A percentile compares a stretch with the other conserved stretches of the same genome.
Evolutionary conservation across 1,140 invertebrate species (phyloP).

Genomic region (Dendroctonus valens): DNA sequence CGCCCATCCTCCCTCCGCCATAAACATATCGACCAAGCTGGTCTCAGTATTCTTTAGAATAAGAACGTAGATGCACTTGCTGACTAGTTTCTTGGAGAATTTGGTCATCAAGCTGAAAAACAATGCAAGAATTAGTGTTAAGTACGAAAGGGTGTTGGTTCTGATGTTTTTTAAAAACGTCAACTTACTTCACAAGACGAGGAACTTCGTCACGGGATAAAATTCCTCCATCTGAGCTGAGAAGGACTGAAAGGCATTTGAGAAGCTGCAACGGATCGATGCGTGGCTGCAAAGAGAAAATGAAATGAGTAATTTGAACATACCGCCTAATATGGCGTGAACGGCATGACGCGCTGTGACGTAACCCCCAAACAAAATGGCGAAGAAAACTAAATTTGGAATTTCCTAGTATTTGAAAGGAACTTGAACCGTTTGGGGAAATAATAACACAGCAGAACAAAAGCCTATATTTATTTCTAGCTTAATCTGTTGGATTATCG

Average conservation of each 20-base stretch:
- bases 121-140: slow-evolving; percentile 37
- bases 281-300: slow-evolving; percentile 70
- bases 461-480: no score
- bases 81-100: slow-evolving; percentile 92
- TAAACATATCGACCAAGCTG: slow-evolving; percentile 82
- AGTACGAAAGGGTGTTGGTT: background rate
- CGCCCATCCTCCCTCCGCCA: slow-evolving; percentile 87
- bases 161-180: background rate
- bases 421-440: no score
- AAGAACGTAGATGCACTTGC: slow-evolving; percentile 93
- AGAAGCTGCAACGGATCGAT: slow-evolving; percentile 87
- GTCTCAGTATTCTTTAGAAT: slow-evolving; percentile 87
- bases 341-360: no score
- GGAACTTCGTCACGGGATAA: slow-evolving; percentile 81
- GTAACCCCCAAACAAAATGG: no score
- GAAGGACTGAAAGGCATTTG: slow-evolving; percentile 79
- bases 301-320: no score
- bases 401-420: no score
- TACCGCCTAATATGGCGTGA: no score
- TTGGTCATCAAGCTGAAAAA: slow-evolving; percentile 87
- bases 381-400: no score
- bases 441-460: no score
- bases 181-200: slow-evolving; percentile 69
- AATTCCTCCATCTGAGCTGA: slow-evolving; percentile 81
- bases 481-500: no score